Evolutionary conservation across 2,888 invertebrate species (phyloP).

Genomic region (Crioceris asparagi): DNA sequence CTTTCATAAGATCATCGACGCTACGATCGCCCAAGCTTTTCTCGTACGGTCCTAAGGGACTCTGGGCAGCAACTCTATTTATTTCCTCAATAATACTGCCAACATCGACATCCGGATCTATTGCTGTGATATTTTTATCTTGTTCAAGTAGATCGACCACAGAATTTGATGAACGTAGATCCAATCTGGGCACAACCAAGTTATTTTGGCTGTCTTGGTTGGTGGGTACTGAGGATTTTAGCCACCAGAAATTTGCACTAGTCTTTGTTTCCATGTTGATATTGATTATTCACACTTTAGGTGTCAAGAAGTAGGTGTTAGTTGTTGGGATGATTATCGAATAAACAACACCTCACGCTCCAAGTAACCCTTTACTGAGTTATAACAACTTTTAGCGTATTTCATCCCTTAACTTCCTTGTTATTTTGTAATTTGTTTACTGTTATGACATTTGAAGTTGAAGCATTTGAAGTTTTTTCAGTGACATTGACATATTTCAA

Average conservation of each 20-base stretch:
- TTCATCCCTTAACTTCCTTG: not conserved
- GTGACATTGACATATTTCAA: not conserved
- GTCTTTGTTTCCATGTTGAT: conserved; percentile 31
- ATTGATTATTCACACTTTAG: conserved; percentile 24
- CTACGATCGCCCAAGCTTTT: conserved; percentile 40
- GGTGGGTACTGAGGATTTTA: conserved; percentile 27
- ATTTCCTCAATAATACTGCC: conserved; percentile 61
- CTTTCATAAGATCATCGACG: conserved; percentile 48
- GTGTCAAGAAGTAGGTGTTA: conserved; percentile 8
- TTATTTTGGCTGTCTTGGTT: conserved; percentile 19
- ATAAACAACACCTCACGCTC: conserved; percentile 3
- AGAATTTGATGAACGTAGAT: conserved; percentile 28
- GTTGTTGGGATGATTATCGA: conserved; percentile 7
- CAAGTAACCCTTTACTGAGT: not conserved
- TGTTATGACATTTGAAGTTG: conserved; percentile 8
- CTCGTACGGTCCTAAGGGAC: conserved; percentile 36
- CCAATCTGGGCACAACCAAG: conserved; percentile 21
- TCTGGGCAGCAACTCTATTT: conserved; percentile 42
- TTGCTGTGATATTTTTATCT: conserved; percentile 26
- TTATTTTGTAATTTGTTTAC: conserved; percentile 13
- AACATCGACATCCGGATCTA: conserved; percentile 47
- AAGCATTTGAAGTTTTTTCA: not conserved
- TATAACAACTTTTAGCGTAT: conserved; percentile 3
- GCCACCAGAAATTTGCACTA: conserved; percentile 31
- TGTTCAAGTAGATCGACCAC: conserved; percentile 34